A percentile compares a stretch with the other conserved stretches of the same genome.
Evolutionary conservation across 2,113 vertebrate species (phyloP).

Genomic region (Danionella cerebrum): DNA sequence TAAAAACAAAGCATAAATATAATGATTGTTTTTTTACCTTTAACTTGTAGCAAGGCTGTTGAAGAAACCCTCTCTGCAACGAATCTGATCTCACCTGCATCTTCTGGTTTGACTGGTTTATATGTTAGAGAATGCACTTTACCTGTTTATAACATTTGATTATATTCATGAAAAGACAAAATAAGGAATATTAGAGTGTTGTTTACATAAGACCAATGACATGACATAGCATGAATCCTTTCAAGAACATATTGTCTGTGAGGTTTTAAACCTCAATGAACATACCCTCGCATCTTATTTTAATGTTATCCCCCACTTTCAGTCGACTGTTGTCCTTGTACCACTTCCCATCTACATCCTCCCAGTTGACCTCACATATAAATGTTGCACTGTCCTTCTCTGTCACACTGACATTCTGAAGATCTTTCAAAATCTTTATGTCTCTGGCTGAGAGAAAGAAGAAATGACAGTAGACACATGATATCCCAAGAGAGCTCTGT

Average conservation of each 20-base stretch:
- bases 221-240: too few relatives aligned
- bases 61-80: slow-evolving; percentile 82
- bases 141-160: slow-evolving; percentile 56
- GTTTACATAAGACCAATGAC: not conserved
- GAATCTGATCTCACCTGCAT: slow-evolving; percentile 84
- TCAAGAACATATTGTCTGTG: too few relatives aligned
- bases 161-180: too few relatives aligned
- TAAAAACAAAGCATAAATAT: not conserved
- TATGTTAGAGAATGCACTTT: slow-evolving; percentile 69
- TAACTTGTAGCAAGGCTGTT: slow-evolving; percentile 74
- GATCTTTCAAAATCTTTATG: slow-evolving; percentile 70
- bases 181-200: too few relatives aligned
- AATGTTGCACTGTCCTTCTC: slow-evolving; percentile 79
- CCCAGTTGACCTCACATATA: slow-evolving; percentile 79
- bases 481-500: not conserved
- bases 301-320: slow-evolving; percentile 72
- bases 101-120: slow-evolving; percentile 68
- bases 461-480: not conserved
- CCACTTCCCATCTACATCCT: slow-evolving; percentile 84
- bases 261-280: not conserved
- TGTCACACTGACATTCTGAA: slow-evolving; percentile 76
- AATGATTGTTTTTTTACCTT: slow-evolving; percentile 63
- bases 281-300: slow-evolving; percentile 80
- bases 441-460: slow-evolving; percentile 69
- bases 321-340: slow-evolving; percentile 76